Base-by-base conservation (phyloP, 2,888 invertebrate species). In the Fissipunctia ypsillon region DNA sequence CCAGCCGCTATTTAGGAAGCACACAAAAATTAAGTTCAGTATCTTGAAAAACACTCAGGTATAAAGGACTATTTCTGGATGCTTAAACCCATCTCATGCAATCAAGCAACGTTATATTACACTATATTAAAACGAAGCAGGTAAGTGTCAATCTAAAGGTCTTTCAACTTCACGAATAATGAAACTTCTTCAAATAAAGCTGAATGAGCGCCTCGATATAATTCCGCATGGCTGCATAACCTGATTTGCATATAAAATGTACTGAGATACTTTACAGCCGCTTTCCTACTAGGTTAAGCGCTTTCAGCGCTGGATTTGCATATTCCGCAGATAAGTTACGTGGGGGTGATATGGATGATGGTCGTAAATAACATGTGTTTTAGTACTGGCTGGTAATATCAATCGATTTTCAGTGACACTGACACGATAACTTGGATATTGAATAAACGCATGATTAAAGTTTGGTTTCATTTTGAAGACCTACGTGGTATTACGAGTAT, bases 181-280 rank as follows among this genome's bases (percentile, higher is more conserved):
- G 57, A 56, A 78, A 71, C 41, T 41, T 50, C 64, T 78, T 82
- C 54, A 73, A 65, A 68, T 73, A 73, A 65, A 82, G 64, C 71
- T 38, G 66, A 57, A 63, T 14, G 22, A 38, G 61, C 81, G 71
- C 41, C 25, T 45, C 50, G 48, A 77, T 71, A 73, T 67, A 56
- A 68, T 78, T 60, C 56, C 64, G 73, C 80, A 65, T 78, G 56
- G 59, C 73, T 73, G 82, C 60, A 68, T 68, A 66, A 60, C 41
- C 38, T 61, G 78, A 73, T 80, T 80, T 80, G 56, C 78, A 80
- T 80, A 78, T 67, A 80, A 73, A 78, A 72, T 59, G 63, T 82
- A 48, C 48, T 56, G 78, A 54, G 67, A 72, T 59, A 50, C 43
- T 60, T 48, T 38, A 78, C 63, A 56, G 59, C 66, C 48, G 82